Base-by-base conservation (phyloP, 2,113 vertebrate species). In the Jaculus jaculus region DNA sequence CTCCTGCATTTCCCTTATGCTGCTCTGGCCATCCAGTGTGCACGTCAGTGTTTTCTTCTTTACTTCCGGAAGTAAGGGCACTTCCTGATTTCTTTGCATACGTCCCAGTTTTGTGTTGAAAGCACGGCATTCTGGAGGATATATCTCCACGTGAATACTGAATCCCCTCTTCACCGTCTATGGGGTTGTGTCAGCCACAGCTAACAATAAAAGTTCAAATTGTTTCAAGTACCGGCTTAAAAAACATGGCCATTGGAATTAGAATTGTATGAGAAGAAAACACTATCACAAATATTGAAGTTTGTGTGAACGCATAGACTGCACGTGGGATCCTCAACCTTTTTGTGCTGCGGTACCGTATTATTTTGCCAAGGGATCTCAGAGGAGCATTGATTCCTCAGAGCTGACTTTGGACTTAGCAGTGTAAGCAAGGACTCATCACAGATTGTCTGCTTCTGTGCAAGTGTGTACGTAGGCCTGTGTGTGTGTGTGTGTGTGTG, bases 131-230 rank as follows among this genome's bases (percentile, higher is more conserved):
- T 47, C 72, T 66, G 63, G 7, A 42, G 17, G 42, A 68, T 5
- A 8, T 2, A 13, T 51, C 42, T 7, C 3, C 23, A 42, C 34
- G 1, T 79, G 26, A 28, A 47, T 20, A 9, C 30, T 4, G 12
- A 23, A 7, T 28, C 34, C 9, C 9, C 1, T 11, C 32, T 75
- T 26, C 7, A 11, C 1, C 47, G 18, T 28, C n/a, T 10, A 0
- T 12, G 8, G 20, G 7, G 28, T 65, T n/a, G 15, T 18, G 3
- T 21, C 16, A 12, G 7, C 20, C 8, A 34, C 1, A 15, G 4
- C 18, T 26, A 51, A 51, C 12, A 51, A 51, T 54, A 54, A 54
- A 54, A 54, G 15, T 54, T 54, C 54, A 54, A 30, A 30, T 2
- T 7, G 4, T 37, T 30, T 68, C n/a, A 73, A 30, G 24, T 4